Evolutionary conservation across 2,797 vertebrate genomes (phyloP), one percentile per base, ranked within the genome.

Genomic region (Ceyx erithaca): DNA sequence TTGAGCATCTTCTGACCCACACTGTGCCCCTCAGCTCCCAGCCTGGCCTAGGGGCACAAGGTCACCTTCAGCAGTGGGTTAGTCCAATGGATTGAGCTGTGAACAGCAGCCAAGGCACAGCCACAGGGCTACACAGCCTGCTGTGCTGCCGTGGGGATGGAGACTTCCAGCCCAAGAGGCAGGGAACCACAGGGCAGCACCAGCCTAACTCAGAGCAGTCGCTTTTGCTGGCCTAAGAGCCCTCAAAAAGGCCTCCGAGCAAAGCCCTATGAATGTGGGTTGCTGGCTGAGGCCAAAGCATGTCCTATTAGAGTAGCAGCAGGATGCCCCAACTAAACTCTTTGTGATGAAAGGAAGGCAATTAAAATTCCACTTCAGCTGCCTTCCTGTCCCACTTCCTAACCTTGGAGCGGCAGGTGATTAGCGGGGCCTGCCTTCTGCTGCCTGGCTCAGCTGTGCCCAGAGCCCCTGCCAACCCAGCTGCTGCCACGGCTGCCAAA

Each of bases 341-440:
- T 51, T 90, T 69, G 93, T 80, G 90, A 95, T 90, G 84, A 93
- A 95, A 96, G 88, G 88, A 95, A 92, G 88, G 90, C 92, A 96
- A 96, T 96, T 96, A 96, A 96, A 96, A 95, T 96, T 96, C 93
- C 93, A 90, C 86, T 89, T 87, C 75, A 69, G 78, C 80, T 93
- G 93, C 91, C 85, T 91, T 93, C 85, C 89, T 89, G 80, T 86
- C 61, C 80, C 68, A 62, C 78, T 92, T 92, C 81, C 71, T 71
- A 91, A 95, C 90, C 88, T 93, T 95, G 71, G 84, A 93, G 86
- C 21, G 1, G 93, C 95, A 96, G 90, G 91, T 94, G 94, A 96
- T 90, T 80, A 94, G 72, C 8, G 0, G 52, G 63, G n/a, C 71
- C 64, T 86, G 78, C 78, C 61, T 93, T 89, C 78, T 89, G 54